A percentile compares a stretch with the other conserved stretches of the same genome.
These are phyloP conservation scores for Tursiops truncatus DNA, from an alignment of 2,113 vertebrate species.

Conservation along the genomic window DNA sequence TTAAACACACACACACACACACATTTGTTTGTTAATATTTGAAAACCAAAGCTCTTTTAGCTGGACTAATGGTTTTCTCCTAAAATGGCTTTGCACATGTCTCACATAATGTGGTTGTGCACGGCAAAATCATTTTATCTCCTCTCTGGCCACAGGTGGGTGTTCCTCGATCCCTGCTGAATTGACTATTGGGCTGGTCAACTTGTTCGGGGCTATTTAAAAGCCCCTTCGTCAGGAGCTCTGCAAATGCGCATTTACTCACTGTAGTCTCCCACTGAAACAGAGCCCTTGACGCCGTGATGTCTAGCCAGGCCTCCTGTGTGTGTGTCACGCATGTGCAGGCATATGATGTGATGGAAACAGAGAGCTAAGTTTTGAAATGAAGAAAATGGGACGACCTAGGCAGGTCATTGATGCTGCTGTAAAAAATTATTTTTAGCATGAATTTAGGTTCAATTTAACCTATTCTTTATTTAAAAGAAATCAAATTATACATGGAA, in stretches of 20 bases:
- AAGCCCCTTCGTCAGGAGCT: conserved; percentile 49
- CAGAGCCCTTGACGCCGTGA: conserved; percentile 68
- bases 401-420: neutral
- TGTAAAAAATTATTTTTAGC: conserved; percentile 18
- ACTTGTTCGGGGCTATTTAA: conserved; percentile 14
- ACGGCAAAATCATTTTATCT: neutral
- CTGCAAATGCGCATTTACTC: conserved; percentile 17
- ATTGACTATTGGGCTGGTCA: neutral
- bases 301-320: conserved; percentile 65
- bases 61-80: conserved; percentile 7
- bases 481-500: conserved; percentile 66
- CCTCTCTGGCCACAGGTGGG: neutral
- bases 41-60: conserved; percentile 46
- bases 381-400: neutral
- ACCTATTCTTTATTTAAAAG: conserved; percentile 60
- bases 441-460: conserved; percentile 34
- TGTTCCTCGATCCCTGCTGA: neutral
- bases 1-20: conserved; percentile 11
- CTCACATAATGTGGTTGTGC: neutral
- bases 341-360: neutral
- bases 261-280: conserved; percentile 11
- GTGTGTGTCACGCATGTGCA: neutral
- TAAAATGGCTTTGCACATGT: conserved; percentile 7
- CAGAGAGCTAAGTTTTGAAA: neutral
- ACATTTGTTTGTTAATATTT: conserved; percentile 11